Evolutionary conservation across 2,888 invertebrate genomes (phyloP), one percentile per base, ranked within the genome.

Genomic region (Clepsis dumicolana): DNA sequence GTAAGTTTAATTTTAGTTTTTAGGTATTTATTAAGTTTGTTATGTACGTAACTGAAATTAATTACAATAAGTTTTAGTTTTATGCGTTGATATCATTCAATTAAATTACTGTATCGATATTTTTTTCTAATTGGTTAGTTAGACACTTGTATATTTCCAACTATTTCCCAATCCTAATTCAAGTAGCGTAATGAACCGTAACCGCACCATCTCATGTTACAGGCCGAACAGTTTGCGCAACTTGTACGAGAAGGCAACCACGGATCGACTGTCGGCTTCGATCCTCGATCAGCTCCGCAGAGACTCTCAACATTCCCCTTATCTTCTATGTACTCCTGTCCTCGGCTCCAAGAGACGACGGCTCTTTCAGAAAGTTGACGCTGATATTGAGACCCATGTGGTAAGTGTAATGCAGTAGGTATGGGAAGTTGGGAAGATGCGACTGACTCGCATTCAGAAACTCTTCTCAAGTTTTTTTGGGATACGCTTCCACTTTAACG

Each of bases 381-480:
- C 97, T 77, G 98, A 98, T 86, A 98, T 98, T 82, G 98, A 98
- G 93, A 97, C 97, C 71, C 95, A 96, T 91, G 95, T 97, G 94
- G 98, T 98, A 93, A 96, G 97, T 95, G 72, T 65, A 48, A 18
- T 48, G 35, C 35, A 10, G 35, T 48, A 2, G 14, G 3, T 38
- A 14, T 38, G 4, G 1, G 14, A n/a, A n/a, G 38, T 18, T 18
- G 5, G 41, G 16, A 44, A 18, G 12, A n/a, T n/a, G 38, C 14
- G n/a, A n/a, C n/a, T n/a, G n/a, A n/a, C n/a, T n/a, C 35, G 4
- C 35, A 38, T n/a, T 35, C n/a, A n/a, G 1, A 35, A 35, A 35
- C 32, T 12, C 12, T n/a, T n/a, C n/a, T n/a, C n/a, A n/a, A n/a
- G n/a, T n/a, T n/a, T n/a, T n/a, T n/a, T n/a, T n/a, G n/a, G n/a